Base-by-base conservation (phyloP, 2,113 vertebrate species). In the Apus apus region DNA sequence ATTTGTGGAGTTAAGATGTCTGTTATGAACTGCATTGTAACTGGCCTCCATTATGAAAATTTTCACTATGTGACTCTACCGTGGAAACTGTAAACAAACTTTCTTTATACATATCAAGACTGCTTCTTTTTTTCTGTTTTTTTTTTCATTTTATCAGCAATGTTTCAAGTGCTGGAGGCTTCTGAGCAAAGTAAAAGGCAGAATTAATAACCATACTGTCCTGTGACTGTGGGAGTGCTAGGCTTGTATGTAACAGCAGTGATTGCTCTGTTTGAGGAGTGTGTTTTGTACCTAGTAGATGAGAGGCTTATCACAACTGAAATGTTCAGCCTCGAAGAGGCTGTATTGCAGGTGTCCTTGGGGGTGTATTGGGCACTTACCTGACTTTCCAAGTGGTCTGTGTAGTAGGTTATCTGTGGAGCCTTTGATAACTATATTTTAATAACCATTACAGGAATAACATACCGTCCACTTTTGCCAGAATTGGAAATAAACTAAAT, bases 401-500 rank as follows among this genome's bases (percentile, higher is more conserved):
- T 90, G 45, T 77, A 67, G 81, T 32, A 12, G 34, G 32, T 74
- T 93, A 48, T 7, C 23, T 77, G 8, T 64, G 36, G 25, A 84
- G 38, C 45, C 22, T 76, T 76, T 87, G n/a, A 20, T 93, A 83
- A 84, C 61, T 70, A 0, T 91, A 9, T 75, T 38, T 91, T 76
- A 70, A 72, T 77, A 56, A 75, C 38, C 96, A 76, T 97, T 98
- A 64, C 96, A 98, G 98, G 96, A 98, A 90, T 95, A 98, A 96
- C 32, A 53, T 97, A n/a, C 74, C 97, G 11, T 90, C 97, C 32
- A 89, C 96, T 79, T 98, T 98, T 85, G 94, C 96, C 94, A 98
- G 98, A 93, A 97, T 94, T 95, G 98, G 98, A 92, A 98, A 98
- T 96, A 98, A 97, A 94, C 95, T 98, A 79, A 98, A 87, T 94